Percentiles rank a stretch among this genome's conserved stretches.
These are phyloP conservation scores for Phylloscopus trochiloides DNA, from an alignment of 2,113 vertebrate genomes.

Conservation along the genomic window DNA sequence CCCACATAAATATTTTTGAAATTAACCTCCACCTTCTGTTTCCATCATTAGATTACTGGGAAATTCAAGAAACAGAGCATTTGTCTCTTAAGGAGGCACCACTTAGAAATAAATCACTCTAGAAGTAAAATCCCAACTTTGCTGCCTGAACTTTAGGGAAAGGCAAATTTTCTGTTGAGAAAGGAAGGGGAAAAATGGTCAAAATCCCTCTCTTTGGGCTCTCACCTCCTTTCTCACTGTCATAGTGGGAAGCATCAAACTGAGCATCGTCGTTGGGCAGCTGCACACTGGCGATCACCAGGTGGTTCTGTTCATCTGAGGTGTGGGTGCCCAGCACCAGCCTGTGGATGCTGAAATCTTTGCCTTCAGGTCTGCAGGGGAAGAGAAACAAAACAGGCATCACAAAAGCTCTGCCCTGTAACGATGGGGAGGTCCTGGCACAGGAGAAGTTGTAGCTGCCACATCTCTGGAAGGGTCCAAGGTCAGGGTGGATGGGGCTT, in stretches of 20 bases:
- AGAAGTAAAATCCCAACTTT: background rate
- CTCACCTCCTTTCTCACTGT: conserved; percentile 97
- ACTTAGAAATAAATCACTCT: background rate
- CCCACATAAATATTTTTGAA: background rate
- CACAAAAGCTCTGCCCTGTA: background rate
- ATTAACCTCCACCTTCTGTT: background rate
- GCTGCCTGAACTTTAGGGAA: background rate
- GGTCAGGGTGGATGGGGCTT: accelerated
- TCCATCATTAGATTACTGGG: background rate
- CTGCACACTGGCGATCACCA: conserved; percentile 96
- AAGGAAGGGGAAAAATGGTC: background rate
- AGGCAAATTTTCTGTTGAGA: accelerated
- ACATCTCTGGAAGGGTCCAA: background rate
- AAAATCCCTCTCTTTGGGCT: background rate
- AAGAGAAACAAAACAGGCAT: background rate
- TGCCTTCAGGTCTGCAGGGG: conserved; percentile 89
- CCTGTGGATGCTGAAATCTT: conserved; percentile 96
- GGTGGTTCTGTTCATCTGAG: conserved; percentile 95
- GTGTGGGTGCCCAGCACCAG: conserved; percentile 96
- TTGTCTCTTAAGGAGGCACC: background rate
- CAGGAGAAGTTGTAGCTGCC: background rate
- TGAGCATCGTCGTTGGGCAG: conserved; percentile 96
- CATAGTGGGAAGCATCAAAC: conserved; percentile 97
- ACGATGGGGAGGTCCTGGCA: background rate
- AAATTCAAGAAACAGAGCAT: accelerated